phyloP scores from a whole-genome alignment of 2,797 vertebrate genomes.

The Danio jaintianensis region DNA sequence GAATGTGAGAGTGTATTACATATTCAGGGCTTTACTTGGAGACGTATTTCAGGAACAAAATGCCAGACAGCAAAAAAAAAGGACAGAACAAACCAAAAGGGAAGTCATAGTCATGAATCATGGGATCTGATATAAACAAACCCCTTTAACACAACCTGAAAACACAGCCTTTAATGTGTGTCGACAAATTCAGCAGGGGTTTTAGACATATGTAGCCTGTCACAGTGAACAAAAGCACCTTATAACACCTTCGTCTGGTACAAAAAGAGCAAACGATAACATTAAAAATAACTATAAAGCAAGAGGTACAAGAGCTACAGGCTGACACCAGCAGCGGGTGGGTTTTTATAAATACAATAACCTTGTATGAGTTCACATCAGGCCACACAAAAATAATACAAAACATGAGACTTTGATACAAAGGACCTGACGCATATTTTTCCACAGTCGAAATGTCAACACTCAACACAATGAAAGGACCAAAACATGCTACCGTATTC shows the following conservation, averaged over 20 bases:
- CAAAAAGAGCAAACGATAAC: background rate
- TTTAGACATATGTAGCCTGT: background rate
- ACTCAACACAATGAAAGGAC: background rate
- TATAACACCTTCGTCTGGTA: background rate
- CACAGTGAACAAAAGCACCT: background rate
- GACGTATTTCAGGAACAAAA: slow-evolving; percentile 1
- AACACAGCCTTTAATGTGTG: background rate
- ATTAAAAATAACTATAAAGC: background rate
- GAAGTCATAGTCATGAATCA: slow-evolving; percentile 14
- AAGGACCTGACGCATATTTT: background rate
- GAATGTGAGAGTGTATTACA: too few species aligned
- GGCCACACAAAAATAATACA: background rate
- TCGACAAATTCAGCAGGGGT: background rate
- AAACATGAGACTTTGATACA: background rate
- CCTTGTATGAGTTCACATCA: background rate
- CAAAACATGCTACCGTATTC: background rate
- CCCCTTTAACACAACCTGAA: background rate
- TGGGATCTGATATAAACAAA: background rate
- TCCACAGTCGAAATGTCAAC: slow-evolving; percentile 29
- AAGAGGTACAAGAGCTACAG: background rate
- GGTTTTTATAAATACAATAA: slow-evolving; percentile 9
- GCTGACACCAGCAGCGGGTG: background rate
- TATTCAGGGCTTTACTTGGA: background rate
- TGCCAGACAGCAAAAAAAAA: slow-evolving; percentile 8
- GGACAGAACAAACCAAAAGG: slow-evolving; percentile 5